Evolutionary conservation across 2,888 invertebrate species (phyloP).

Genomic region (Heliconius ethilla): DNA sequence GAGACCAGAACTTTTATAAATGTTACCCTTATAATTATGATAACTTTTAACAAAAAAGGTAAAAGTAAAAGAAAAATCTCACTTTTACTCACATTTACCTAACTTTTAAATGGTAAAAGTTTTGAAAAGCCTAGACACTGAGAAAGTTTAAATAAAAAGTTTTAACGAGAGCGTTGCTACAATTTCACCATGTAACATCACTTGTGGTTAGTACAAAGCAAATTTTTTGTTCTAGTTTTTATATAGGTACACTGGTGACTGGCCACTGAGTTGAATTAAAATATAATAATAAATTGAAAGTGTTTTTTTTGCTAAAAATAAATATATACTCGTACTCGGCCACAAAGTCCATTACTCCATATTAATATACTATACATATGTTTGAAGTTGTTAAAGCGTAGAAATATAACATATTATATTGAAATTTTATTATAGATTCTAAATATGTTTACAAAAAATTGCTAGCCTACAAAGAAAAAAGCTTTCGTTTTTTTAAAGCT

Average conservation of each 20-base stretch:
- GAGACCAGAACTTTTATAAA: slow-evolving; percentile 25
- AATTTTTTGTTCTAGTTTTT: neutral
- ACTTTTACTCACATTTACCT: neutral
- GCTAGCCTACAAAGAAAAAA: neutral
- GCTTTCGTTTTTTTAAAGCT: neutral
- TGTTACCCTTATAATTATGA: neutral
- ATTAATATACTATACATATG: too few relatives aligned
- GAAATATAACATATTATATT: neutral
- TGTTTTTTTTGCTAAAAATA: too few relatives aligned
- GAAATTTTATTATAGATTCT: neutral
- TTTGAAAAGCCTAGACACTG: neutral
- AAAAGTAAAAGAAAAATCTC: neutral
- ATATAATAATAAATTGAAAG: too few relatives aligned
- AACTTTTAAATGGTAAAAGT: neutral
- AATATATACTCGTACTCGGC: too few relatives aligned
- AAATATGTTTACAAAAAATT: neutral
- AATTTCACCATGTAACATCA: neutral
- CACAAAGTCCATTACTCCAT: too few relatives aligned
- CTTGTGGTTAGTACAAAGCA: neutral
- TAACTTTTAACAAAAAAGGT: neutral
- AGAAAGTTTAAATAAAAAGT: neutral
- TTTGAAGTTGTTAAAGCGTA: too few relatives aligned
- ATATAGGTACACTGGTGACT: too few relatives aligned
- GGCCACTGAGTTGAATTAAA: too few relatives aligned
- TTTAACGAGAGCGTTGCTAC: neutral